Evolutionary conservation across 2,888 invertebrate species (phyloP).

Genomic region (Yponomeuta sedellus): DNA sequence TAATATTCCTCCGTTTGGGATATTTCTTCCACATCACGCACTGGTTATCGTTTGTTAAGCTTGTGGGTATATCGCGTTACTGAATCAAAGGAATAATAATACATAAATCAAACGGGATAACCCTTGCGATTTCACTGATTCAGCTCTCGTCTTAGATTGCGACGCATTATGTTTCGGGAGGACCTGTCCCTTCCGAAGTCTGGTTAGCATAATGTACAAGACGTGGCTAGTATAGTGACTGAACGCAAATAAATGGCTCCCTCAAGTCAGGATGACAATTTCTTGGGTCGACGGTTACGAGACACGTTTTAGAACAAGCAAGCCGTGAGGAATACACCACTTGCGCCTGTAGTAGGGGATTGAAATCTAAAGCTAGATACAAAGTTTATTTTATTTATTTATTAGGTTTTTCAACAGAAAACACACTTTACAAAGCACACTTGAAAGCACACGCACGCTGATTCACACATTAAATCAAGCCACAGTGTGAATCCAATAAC

Average conservation of each 20-base stretch:
- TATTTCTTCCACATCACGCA: background rate
- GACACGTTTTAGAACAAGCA: background rate
- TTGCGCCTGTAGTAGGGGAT: background rate
- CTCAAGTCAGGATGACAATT: background rate
- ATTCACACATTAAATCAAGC: no score
- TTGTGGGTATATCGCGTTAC: background rate
- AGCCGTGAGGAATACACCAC: background rate
- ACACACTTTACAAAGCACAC: no score
- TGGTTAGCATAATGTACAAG: background rate
- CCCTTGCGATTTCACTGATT: background rate
- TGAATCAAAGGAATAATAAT: background rate
- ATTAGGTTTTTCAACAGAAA: no score
- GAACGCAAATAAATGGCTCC: background rate
- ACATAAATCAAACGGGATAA: background rate
- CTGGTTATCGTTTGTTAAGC: background rate
- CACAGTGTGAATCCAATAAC: no score
- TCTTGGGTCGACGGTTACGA: background rate
- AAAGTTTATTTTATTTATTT: no score
- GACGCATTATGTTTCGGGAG: background rate
- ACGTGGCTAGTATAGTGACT: background rate
- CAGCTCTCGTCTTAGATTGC: background rate
- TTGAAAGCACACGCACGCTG: no score
- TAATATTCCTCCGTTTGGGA: background rate
- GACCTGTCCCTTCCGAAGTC: background rate
- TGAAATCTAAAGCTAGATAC: no score